Evolutionary conservation across 2,113 vertebrate genomes (phyloP), one percentile per base, ranked within the genome.

Genomic region (Todiramphus chloris): DNA sequence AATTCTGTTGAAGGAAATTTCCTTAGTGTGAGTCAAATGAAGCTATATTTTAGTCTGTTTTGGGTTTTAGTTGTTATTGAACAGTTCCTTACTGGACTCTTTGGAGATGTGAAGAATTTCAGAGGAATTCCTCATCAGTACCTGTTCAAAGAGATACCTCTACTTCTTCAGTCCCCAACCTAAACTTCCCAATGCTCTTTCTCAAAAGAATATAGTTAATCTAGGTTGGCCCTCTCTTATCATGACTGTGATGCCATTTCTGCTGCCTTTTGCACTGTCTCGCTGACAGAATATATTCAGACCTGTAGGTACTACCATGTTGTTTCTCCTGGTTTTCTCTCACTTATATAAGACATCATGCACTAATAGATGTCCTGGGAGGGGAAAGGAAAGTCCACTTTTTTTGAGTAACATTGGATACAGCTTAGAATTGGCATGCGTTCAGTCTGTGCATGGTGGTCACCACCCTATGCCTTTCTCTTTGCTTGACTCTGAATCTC

Each of bases 361-460:
- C 46, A 53, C 16, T 33, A 67, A 35, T 21, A 56, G 67, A 74
- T 75, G 43, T 64, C 41, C 60, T 53, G 30, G 55, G 17, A 79
- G 55, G 21, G 24, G n/a, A 73, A 64, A 72, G 51, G 27, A 78
- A 78, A 59, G 41, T 30, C 31, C 11, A 23, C 10, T 35, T 72
- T 78, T 83, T 48, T n/a, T 6, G 28, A 53, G 46, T 39, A 60
- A 39, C 8, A 11, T 6, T 62, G 17, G 16, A 27, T 83, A 51
- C 16, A 83, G 19, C 33, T 79, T 89, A 37, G 39, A 3, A 1
- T 64, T 4, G 1, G 16, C 5, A 33, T 1, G 0, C 20, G 37
- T 62, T 19, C 33, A 39, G 17, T 39, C 20, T 51, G 0, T 60
- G 56, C 48, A 48, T 58, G 23, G 14, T 85, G 48, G 39, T 83